Base-by-base conservation (phyloP, 2,113 vertebrate species). In the Paralichthys olivaceus region DNA sequence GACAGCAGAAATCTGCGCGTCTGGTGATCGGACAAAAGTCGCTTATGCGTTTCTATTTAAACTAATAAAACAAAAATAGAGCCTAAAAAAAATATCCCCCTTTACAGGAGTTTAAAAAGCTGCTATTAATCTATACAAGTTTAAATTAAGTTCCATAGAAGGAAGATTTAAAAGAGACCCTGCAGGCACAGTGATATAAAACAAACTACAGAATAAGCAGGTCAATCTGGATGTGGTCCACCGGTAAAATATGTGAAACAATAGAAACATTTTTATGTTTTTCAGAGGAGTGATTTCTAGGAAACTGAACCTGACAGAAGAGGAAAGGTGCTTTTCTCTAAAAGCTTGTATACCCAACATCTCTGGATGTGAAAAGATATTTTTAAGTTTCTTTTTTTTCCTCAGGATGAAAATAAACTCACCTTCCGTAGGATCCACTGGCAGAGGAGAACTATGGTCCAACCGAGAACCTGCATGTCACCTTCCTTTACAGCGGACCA, bases 381-480 rank as follows among this genome's bases (percentile, higher is more conserved):
- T 26, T 54, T n/a, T 20, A 53, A 3, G 20, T 19, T 28, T 9
- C 4, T 5, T 13, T 0, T 17, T 61, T 11, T 22, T 2, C 37
- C 37, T 40, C 11, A 26, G 28, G 40, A 23, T 40, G 19, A 56
- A 5, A 12, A 4, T 72, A n/a, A 80, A 84, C 89, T 81, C 90
- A 95, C 94, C 94, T 93, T 92, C 72, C 84, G 90, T 49, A 93
- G 89, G 88, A 95, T 94, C 93, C 94, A 95, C 81, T 95, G 94
- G 89, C 85, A 88, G 76, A 94, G 82, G 84, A 95, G 80, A 76
- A 93, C 76, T 83, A 91, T 59, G 89, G 89, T 94, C 94, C 94
- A 95, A 49, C 89, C 93, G 90, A 94, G 89, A 81, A 94, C 90
- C 94, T 91, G 93, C 94, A 95, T 95, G 84, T 92, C 93, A 89